A percentile compares a stretch with the other conserved stretches of the same genome.
Evolutionary conservation across 2,113 vertebrate genomes (phyloP).

Genomic region (Ramphastos sulfuratus): DNA sequence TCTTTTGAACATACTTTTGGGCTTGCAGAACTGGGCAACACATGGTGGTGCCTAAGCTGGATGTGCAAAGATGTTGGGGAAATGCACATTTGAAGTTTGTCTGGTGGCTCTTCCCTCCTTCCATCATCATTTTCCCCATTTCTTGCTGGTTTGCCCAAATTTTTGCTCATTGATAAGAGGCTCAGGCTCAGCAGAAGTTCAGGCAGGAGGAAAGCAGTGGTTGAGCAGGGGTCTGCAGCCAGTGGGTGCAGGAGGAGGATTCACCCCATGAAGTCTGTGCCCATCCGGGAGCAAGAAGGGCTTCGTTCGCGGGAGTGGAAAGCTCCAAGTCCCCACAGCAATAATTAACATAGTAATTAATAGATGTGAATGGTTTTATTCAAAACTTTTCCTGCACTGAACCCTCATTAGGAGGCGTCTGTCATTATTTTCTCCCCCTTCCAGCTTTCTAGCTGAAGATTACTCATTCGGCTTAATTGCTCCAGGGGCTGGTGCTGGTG

Average conservation of each 20-base stretch:
- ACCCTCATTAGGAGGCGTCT: neutral
- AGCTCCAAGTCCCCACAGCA: neutral
- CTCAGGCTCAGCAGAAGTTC: neutral
- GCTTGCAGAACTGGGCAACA: no score
- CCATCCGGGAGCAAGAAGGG: neutral
- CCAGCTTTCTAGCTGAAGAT: neutral
- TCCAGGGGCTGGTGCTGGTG: neutral
- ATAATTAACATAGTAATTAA: constrained; percentile 34
- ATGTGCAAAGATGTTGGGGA: neutral
- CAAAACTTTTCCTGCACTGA: neutral
- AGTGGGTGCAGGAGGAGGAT: rapidly evolving
- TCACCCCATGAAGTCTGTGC: rapidly evolving
- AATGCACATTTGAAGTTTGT: rapidly evolving
- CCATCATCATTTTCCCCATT: neutral
- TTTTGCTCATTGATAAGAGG: neutral
- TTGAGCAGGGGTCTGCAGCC: neutral
- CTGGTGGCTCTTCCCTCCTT: neutral
- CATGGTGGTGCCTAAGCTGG: rapidly evolving
- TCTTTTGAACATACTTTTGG: neutral
- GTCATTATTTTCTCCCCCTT: neutral
- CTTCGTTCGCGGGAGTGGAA: neutral
- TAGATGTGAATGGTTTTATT: neutral
- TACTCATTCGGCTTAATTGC: constrained; percentile 13
- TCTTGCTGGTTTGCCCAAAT: rapidly evolving
- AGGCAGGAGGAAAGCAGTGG: rapidly evolving